phyloP scores from a whole-genome alignment of 2,888 invertebrate genomes.

The Nematopogon swammerdamellus region DNA sequence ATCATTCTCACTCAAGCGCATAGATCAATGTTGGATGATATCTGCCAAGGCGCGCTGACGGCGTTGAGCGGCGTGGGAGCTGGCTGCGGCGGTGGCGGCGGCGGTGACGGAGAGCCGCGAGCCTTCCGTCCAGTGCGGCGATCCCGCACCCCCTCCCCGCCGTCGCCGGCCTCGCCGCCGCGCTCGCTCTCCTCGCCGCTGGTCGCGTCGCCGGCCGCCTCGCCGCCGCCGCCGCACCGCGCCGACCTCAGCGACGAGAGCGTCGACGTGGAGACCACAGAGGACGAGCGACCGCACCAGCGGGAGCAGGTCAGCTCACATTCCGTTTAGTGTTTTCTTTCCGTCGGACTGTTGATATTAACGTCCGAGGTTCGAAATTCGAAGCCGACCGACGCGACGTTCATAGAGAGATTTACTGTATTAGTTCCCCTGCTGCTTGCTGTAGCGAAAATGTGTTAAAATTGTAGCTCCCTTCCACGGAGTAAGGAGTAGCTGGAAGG shows the following conservation, averaged over 20 bases:
- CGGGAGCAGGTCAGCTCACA: slow-evolving; percentile 11
- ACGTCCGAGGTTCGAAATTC: too few relatives aligned
- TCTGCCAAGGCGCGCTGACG: slow-evolving; percentile 36
- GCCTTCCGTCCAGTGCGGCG: slow-evolving; percentile 43
- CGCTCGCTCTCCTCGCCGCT: slow-evolving; percentile 16
- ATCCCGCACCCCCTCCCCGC: slow-evolving; percentile 34
- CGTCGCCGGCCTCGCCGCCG: slow-evolving; percentile 28
- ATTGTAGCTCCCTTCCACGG: too few relatives aligned
- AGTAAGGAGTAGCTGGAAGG: too few relatives aligned
- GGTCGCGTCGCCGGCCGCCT: slow-evolving; percentile 17
- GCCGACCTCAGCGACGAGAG: slow-evolving; percentile 69
- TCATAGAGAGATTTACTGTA: too few relatives aligned
- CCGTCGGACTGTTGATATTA: too few relatives aligned
- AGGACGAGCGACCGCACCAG: slow-evolving; percentile 58
- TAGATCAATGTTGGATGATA: too few relatives aligned
- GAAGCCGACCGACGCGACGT: too few relatives aligned
- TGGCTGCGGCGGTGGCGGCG: slow-evolving; percentile 44
- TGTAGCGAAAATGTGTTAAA: too few relatives aligned
- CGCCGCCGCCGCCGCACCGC: slow-evolving; percentile 26
- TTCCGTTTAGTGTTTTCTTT: too few relatives aligned
- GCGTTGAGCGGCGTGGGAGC: slow-evolving; percentile 33
- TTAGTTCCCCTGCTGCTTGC: too few relatives aligned
- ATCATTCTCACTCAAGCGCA: too few relatives aligned
- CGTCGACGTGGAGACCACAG: slow-evolving; percentile 85
- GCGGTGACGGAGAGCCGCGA: slow-evolving; percentile 41